Base-by-base conservation (phyloP, 2,888 invertebrate species). In the Empis livida region DNA sequence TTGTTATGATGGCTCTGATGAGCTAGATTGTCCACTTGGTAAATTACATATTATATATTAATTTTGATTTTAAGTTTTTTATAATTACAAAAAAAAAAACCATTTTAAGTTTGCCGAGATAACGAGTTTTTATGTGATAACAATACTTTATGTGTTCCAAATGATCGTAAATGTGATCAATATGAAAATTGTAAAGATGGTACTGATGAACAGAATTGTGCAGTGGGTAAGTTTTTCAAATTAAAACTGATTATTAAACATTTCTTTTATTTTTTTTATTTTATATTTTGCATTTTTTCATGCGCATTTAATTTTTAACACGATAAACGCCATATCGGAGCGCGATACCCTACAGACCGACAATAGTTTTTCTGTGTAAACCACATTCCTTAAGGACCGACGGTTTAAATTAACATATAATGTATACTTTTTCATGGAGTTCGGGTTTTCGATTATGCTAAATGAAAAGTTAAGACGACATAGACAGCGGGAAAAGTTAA, bases 1-100 rank as follows among this genome's bases (percentile, higher is more conserved):
- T 56, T 78, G 78, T 58, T 55, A 55, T 10, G 68, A 73, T 55
- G 68, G 68, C 16, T 67, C 68, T n/a, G 78, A 78, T 58, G 78
- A 78, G 62, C 32, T 43, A 2, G 59, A 65, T 47, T 78, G 77
- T 35, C n/a, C 35, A n/a, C 10, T 8, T n/a, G n/a, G n/a, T n/a
- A 35, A 35, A 2, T 5, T 4, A 13, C 10, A 35, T 8, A 27
- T 6, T 27, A 20, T 3, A 3, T 27, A 27, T 27, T 5, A 27
- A 5, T 27, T 27, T 27, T 20, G 20, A 5, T 2, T 27, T 27
- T 27, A 27, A 20, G 3, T 20, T 20, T 8, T 27, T 6, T 27
- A 8, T 27, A 27, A 8, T 27, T 20, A 20, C 5, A 20, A 20
- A 20, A 20, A 5, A 20, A 20, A 27, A 27, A 8, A 27, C 9